A percentile compares a stretch with the other conserved stretches of the same genome.
Evolutionary conservation across 2,113 vertebrate species (phyloP).

Genomic region (Phrynosoma platyrhinos): DNA sequence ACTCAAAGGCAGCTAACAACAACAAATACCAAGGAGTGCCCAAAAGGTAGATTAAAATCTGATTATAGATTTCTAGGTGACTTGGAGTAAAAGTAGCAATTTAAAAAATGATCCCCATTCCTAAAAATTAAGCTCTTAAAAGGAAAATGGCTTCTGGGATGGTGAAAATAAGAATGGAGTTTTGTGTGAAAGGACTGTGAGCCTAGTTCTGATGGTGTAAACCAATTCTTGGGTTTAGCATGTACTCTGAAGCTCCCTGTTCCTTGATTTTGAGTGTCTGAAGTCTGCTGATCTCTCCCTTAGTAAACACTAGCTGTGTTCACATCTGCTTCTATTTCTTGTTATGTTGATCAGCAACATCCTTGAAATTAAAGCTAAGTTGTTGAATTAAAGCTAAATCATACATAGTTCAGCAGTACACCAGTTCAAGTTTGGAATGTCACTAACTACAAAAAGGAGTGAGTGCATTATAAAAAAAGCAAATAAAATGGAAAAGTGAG

Average conservation of each 20-base stretch:
- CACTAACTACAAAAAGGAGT: not conserved
- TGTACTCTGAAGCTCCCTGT: not conserved
- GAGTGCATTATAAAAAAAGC: conserved; percentile 58
- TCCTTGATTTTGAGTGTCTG: not conserved
- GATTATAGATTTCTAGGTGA: not conserved
- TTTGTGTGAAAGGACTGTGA: conserved; percentile 4
- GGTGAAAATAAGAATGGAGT: not conserved
- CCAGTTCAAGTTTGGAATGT: not conserved
- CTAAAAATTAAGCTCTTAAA: not conserved
- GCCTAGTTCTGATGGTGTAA: not conserved
- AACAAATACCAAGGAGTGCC: too few species aligned
- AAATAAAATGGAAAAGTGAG: not conserved
- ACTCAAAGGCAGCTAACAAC: too few species aligned
- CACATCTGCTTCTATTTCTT: not conserved
- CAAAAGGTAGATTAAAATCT: not conserved
- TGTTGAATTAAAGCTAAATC: not conserved
- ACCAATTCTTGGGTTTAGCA: not conserved
- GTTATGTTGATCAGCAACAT: not conserved
- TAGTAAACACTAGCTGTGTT: not conserved
- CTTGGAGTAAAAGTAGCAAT: not conserved
- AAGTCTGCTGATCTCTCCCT: not conserved
- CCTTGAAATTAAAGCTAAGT: not conserved
- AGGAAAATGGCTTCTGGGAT: not conserved
- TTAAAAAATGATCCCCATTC: not conserved
- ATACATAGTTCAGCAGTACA: not conserved